Evolutionary conservation across 1,140 invertebrate genomes (phyloP).

Genomic region (Drosophila teissieri): DNA sequence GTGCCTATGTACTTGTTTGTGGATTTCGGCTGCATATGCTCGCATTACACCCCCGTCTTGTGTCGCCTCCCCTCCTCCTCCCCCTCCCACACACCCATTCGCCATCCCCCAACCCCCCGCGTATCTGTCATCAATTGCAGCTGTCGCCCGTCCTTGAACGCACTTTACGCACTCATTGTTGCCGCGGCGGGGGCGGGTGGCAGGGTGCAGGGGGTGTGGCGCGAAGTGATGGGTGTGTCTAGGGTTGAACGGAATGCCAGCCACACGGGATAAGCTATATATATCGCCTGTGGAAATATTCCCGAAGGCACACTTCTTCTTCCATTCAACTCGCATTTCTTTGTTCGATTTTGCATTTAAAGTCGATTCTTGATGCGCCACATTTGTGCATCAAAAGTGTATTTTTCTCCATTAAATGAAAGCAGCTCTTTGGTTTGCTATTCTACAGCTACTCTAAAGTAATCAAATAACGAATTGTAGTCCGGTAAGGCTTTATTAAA

Average conservation of each 20-base stretch:
- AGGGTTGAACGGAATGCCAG: conserved; percentile 31
- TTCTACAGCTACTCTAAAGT: too few relatives aligned
- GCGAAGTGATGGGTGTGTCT: conserved; percentile 2
- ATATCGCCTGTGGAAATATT: conserved; percentile 13
- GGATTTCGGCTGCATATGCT: conserved; percentile 40
- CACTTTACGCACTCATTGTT: conserved; percentile 63
- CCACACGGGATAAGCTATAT: conserved; percentile 33
- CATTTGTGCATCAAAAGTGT: background rate
- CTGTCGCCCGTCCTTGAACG: conserved; percentile 73
- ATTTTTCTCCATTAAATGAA: too few relatives aligned
- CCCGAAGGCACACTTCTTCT: conserved; percentile 9
- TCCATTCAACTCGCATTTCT: conserved; percentile 3
- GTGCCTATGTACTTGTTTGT: conserved; percentile 32
- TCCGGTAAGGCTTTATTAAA: too few relatives aligned
- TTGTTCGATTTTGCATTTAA: conserved; percentile 15
- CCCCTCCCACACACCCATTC: background rate
- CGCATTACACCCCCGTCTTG: conserved; percentile 32
- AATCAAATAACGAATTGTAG: too few relatives aligned
- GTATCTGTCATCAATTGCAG: conserved; percentile 55
- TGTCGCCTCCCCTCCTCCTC: background rate
- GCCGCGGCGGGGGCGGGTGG: background rate
- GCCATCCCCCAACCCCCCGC: background rate
- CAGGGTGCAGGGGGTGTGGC: background rate
- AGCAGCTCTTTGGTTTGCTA: too few relatives aligned
- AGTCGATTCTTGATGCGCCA: background rate